Evolutionary conservation across 2,797 vertebrate species (phyloP), one percentile per base, ranked within the genome.

Genomic region (Catharus ustulatus): DNA sequence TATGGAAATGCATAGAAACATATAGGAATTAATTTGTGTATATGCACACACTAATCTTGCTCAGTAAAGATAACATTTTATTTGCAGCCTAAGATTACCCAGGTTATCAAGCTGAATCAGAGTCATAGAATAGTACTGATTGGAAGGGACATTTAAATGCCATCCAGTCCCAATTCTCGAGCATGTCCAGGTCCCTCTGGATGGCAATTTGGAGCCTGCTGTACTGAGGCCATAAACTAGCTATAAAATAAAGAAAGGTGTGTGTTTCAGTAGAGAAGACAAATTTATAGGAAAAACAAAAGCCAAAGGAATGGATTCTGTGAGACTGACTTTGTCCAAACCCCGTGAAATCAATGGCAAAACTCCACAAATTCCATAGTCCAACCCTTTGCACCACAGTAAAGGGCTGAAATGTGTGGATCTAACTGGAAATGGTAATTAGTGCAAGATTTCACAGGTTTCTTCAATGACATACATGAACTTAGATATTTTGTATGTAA

Each of bases 401-500:
- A 73, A 84, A 82, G 38, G 30, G 22, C 9, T 80, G 49, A 83
- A 80, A 58, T 51, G 10, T 38, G 22, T 29, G 24, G 7, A 74
- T 57, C 16, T 36, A 52, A 36, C 17, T 57, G 61, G 40, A 86
- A 83, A 83, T 15, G 4, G 51, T 62, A 42, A 48, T 55, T 49
- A 72, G 23, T 55, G 71, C 48, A 52, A 42, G 61, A 85, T 78
- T 84, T 58, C 94, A 66, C n/a, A 75, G 40, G 8, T 71, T 84
- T 91, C 89, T 85, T 77, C 32, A 82, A 24, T 49, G 76, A 67
- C 57, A 78, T 38, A 58, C 29, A 8, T 64, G 15, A 86, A 64
- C 19, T 58, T 72, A 89, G 87, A 62, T 82, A 94, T 90, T 94
- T 95, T 71, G 82, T 62, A 40, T 87, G 19, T 72, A 79, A 71